Evolutionary conservation across 37 sponge, comb jelly and placozoan species (phyloP).

Genomic region (Geodia barretti): DNA sequence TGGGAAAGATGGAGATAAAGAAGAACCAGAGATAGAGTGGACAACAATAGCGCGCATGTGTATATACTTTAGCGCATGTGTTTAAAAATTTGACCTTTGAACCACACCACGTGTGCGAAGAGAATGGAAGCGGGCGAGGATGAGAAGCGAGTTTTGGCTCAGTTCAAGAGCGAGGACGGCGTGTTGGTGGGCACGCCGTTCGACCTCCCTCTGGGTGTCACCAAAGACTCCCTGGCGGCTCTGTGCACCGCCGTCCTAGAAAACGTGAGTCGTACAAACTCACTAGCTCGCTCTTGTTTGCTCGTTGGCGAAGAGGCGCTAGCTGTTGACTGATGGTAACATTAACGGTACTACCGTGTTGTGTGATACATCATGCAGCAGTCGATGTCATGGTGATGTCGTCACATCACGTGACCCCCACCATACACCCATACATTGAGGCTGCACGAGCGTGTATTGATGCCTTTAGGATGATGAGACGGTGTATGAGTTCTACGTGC

Average conservation of each 20-base stretch:
- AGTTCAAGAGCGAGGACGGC: constrained; percentile 91
- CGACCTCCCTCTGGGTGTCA: constrained; percentile 78
- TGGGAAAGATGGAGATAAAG: constrained; percentile 81
- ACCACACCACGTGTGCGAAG: neutral
- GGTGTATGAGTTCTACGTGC: constrained; percentile 82
- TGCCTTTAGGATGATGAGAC: constrained; percentile 70
- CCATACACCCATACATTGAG: too few relatives aligned
- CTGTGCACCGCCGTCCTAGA: constrained; percentile 84
- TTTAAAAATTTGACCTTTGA: neutral
- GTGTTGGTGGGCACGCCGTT: constrained; percentile 77
- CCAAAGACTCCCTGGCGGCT: constrained; percentile 40
- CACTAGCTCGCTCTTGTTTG: too few relatives aligned
- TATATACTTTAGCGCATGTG: neutral
- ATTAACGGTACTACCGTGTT: too few relatives aligned
- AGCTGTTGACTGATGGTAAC: too few relatives aligned
- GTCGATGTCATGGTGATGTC: too few relatives aligned
- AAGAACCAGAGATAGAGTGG: neutral
- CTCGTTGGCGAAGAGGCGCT: too few relatives aligned
- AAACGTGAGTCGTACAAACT: constrained; percentile 61
- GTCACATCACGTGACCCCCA: too few relatives aligned
- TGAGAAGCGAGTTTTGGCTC: constrained; percentile 76
- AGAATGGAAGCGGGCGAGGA: neutral
- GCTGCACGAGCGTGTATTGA: too few relatives aligned
- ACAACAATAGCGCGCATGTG: neutral
- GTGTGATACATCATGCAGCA: too few relatives aligned